These are phyloP conservation scores for Lagothrix lagotricha DNA, from an alignment of 2,797 vertebrate species.

Conservation along the genomic window DNA sequence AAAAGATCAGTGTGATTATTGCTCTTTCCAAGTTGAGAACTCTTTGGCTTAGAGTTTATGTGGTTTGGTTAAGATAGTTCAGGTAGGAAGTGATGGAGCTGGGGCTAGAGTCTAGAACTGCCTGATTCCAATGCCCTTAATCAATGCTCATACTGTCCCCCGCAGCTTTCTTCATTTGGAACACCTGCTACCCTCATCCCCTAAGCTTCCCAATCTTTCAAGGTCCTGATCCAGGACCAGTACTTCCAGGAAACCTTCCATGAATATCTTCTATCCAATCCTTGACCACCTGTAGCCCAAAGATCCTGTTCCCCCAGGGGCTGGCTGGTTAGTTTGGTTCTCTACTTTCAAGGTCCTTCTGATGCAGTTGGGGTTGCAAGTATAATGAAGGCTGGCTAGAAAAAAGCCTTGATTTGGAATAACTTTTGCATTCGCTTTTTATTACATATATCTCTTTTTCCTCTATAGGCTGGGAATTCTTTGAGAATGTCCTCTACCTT, in stretches of 20 bases:
- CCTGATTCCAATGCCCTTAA: neutral
- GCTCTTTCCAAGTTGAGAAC: neutral
- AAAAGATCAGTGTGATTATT: neutral
- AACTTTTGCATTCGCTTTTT: neutral
- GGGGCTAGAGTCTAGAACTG: neutral
- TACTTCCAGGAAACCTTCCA: neutral
- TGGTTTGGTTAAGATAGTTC: neutral
- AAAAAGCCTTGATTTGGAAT: neutral
- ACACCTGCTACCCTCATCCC: neutral
- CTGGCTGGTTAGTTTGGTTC: neutral
- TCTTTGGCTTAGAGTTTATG: neutral
- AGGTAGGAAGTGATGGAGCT: neutral
- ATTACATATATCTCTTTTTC: neutral
- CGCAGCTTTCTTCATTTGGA: neutral
- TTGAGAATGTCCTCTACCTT: neutral
- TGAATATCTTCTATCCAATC: neutral
- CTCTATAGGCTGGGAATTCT: neutral
- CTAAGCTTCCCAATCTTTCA: neutral
- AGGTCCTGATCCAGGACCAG: neutral
- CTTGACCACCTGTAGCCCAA: neutral
- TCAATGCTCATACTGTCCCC: neutral
- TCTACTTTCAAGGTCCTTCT: neutral
- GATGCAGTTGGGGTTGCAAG: neutral
- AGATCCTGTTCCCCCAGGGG: neutral
- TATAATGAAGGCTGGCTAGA: neutral